A percentile compares a stretch with the other conserved stretches of the same genome.
These are phyloP conservation scores for Phthorimaea operculella DNA, from an alignment of 1,140 invertebrate genomes.

Conservation along the genomic window DNA sequence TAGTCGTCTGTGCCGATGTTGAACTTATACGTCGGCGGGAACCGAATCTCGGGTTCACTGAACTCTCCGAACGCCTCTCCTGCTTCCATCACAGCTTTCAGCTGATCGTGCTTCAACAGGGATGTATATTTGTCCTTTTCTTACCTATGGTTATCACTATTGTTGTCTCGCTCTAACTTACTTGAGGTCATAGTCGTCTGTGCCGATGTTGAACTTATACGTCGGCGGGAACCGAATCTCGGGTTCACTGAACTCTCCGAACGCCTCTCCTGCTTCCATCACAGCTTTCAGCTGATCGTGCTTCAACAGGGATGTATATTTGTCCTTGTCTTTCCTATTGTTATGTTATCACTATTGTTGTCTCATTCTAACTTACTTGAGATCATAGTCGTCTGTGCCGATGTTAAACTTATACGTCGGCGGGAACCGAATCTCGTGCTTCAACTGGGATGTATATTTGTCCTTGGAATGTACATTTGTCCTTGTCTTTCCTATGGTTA, in stretches of 20 bases:
- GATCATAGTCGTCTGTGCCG: constrained; percentile 79
- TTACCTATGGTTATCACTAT: no score
- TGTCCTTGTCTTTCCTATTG: constrained; percentile 72
- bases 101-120: constrained; percentile 79
- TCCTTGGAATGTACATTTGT: no score
- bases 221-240: constrained; percentile 86
- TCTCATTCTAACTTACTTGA: constrained; percentile 84
- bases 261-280: constrained; percentile 78
- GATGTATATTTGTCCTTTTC: constrained; percentile 73
- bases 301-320: constrained; percentile 73
- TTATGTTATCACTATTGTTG: constrained; percentile 77
- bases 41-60: constrained; percentile 76
- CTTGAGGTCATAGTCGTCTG: constrained; percentile 83
- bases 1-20: constrained; percentile 77
- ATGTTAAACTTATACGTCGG: constrained; percentile 90
- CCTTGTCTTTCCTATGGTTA: no score
- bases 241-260: constrained; percentile 81
- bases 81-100: constrained; percentile 73
- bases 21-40: constrained; percentile 93
- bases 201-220: constrained; percentile 83
- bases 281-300: constrained; percentile 80
- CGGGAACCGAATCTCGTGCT: no score
- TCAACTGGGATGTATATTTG: no score
- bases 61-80: constrained; percentile 86
- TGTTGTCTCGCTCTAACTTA: no score